These are phyloP conservation scores for Campaea margaritaria DNA, from an alignment of 2,888 invertebrate species.

Conservation along the genomic window DNA sequence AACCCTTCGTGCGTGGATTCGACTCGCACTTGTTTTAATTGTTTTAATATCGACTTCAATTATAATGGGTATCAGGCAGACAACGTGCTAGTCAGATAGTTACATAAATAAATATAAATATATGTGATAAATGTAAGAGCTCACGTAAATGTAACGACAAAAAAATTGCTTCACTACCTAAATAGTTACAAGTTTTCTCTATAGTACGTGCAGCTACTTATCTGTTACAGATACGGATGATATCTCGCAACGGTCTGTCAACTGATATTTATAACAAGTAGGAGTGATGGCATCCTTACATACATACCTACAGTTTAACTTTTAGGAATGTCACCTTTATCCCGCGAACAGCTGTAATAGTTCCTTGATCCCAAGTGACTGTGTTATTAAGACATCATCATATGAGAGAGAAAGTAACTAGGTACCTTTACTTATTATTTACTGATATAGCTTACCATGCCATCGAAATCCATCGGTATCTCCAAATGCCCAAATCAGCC, in stretches of 20 bases:
- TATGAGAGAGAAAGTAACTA: too few relatives aligned
- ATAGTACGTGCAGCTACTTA: constrained; percentile 17
- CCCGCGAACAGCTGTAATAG: too few relatives aligned
- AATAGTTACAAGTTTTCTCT: background rate
- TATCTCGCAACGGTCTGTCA: constrained; percentile 18
- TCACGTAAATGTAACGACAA: background rate
- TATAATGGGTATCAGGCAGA: too few relatives aligned
- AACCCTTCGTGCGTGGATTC: too few relatives aligned
- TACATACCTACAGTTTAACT: too few relatives aligned
- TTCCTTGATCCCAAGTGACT: too few relatives aligned
- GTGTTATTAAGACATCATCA: too few relatives aligned
- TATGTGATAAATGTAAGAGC: background rate
- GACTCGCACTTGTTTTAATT: too few relatives aligned
- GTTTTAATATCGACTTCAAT: too few relatives aligned
- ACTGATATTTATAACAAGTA: constrained; percentile 12
- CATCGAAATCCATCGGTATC: constrained; percentile 82
- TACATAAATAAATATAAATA: constrained; percentile 1
- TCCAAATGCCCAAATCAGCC: constrained; percentile 86
- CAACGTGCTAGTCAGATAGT: background rate
- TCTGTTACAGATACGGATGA: constrained; percentile 12
- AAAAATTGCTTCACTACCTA: constrained; percentile 14
- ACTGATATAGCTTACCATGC: constrained; percentile 79
- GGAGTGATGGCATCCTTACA: background rate
- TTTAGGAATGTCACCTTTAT: too few relatives aligned
- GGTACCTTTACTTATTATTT: background rate